A percentile compares a stretch with the other conserved stretches of the same genome.
These are phyloP conservation scores for Tetrapedia diversipes DNA, from an alignment of 2,888 invertebrate genomes.

Conservation along the genomic window DNA sequence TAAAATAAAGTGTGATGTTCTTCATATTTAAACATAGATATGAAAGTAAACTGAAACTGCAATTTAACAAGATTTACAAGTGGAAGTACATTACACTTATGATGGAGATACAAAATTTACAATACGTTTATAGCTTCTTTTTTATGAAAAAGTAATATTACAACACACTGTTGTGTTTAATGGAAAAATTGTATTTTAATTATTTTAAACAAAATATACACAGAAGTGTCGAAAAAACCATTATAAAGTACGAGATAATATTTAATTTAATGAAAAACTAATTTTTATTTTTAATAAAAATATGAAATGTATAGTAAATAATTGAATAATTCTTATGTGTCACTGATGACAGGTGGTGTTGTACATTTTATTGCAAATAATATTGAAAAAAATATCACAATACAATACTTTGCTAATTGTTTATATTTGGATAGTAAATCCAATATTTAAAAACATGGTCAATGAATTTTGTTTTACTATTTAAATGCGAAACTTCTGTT, in stretches of 20 bases:
- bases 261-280: constrained; percentile 40
- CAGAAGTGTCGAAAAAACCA: constrained; percentile 10
- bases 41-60: not conserved
- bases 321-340: constrained; percentile 18
- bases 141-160: constrained; percentile 17
- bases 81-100: constrained; percentile 16
- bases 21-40: not conserved
- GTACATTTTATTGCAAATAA: constrained; percentile 32
- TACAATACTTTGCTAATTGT: constrained; percentile 41
- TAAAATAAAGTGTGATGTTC: not conserved
- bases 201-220: constrained; percentile 22
- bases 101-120: constrained; percentile 15
- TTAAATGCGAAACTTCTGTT: constrained; percentile 58
- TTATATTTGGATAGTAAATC: constrained; percentile 50
- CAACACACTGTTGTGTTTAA: constrained; percentile 12
- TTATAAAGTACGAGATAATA: constrained; percentile 24
- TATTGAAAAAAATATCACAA: constrained; percentile 31
- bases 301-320: constrained; percentile 25
- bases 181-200: constrained; percentile 36
- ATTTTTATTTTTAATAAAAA: constrained; percentile 46
- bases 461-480: not conserved
- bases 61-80: constrained; percentile 6
- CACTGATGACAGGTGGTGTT: constrained; percentile 8
- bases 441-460: constrained; percentile 37
- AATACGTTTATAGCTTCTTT: constrained; percentile 13